These are phyloP conservation scores for Calliphora vomitoria DNA, from an alignment of 2,888 invertebrate species.

Conservation along the genomic window DNA sequence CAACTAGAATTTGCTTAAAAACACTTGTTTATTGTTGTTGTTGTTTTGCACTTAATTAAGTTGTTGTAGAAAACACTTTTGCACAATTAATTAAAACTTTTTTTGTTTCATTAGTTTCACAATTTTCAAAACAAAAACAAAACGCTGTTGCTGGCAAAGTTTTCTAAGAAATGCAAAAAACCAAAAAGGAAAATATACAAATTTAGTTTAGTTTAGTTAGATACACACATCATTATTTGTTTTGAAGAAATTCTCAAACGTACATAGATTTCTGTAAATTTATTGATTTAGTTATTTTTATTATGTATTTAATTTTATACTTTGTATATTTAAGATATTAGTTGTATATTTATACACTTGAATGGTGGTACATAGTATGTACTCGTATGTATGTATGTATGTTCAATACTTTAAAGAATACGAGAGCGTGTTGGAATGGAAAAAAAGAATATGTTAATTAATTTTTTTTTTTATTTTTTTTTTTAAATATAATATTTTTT, in stretches of 20 bases:
- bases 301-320: constrained; percentile 2
- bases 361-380: background rate
- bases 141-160: constrained; percentile 28
- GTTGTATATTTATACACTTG: constrained; percentile 4
- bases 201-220: too few relatives aligned
- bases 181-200: background rate
- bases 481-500: constrained; percentile 29
- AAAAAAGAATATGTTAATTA: constrained; percentile 61
- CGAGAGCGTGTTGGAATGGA: constrained; percentile 24
- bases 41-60: constrained; percentile 16
- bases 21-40: background rate
- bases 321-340: background rate
- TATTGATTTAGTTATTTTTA: constrained; percentile 29
- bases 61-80: constrained; percentile 17
- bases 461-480: constrained; percentile 44
- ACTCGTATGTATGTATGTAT: background rate
- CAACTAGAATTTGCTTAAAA: constrained; percentile 21
- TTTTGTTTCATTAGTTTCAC: background rate
- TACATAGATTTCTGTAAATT: constrained; percentile 6
- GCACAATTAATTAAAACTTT: constrained; percentile 30
- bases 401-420: background rate
- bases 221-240: background rate
- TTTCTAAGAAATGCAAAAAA: background rate
- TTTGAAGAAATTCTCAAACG: background rate
- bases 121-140: constrained; percentile 37